Percentiles rank a stretch among this genome's conserved stretches.
Conservation (phyloP, 2,888 invertebrate genomes). For the Graphium colonna region DNA sequence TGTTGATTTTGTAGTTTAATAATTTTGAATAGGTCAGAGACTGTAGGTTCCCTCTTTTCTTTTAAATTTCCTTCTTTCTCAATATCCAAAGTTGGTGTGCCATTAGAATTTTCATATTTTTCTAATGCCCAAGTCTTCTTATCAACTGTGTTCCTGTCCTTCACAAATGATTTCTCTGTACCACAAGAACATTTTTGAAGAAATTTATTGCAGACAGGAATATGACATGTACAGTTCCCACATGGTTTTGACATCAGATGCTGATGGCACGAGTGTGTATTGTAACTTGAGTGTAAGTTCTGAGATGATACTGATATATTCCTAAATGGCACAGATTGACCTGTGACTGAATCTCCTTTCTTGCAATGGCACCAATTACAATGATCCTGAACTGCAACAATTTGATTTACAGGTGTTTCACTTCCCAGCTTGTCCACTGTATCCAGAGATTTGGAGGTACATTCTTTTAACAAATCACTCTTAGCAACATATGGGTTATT, state of each 20-base stretch:
- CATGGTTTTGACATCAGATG: conserved; percentile 13
- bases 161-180: conserved; percentile 27
- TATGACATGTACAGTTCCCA: conserved; percentile 25
- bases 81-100: conserved; percentile 43
- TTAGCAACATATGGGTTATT: conserved; percentile 48
- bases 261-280: conserved; percentile 22
- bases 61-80: conserved; percentile 51
- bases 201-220: conserved; percentile 11
- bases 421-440: conserved; percentile 7
- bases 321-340: conserved; percentile 1
- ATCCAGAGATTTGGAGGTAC: conserved; percentile 19
- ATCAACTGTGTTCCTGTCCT: conserved; percentile 49
- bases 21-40: conserved; percentile 81
- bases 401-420: conserved; percentile 32
- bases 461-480: conserved; percentile 41
- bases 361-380: conserved; percentile 58
- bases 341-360: no score
- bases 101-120: conserved; percentile 54
- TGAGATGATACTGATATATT: no score
- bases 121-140: conserved; percentile 61
- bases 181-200: conserved; percentile 30
- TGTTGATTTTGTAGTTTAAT: conserved; percentile 85
- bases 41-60: conserved; percentile 74
- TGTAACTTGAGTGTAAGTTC: conserved; percentile 1
- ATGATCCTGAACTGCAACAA: conserved; percentile 26